Evolutionary conservation across 2,113 vertebrate genomes (phyloP).

Genomic region (Lampris incognitus): DNA sequence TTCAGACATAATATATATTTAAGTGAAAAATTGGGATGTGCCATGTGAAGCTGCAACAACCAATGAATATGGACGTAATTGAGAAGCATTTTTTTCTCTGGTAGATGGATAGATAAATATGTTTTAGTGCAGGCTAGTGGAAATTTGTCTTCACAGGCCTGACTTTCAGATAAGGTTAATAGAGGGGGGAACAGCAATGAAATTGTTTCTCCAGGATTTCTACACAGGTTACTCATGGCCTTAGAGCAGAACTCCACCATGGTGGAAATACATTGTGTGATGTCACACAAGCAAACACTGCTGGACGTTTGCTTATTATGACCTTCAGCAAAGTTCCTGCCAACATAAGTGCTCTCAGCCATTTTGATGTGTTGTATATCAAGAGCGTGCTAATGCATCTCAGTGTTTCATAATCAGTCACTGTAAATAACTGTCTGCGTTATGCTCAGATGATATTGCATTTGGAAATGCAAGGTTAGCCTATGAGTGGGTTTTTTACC

Average conservation of each 20-base stretch:
- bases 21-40: no score
- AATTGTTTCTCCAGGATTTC: conserved; percentile 31
- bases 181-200: no score
- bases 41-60: no score
- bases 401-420: conserved; percentile 10
- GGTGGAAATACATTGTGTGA: conserved; percentile 46
- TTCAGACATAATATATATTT: no score
- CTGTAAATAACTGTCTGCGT: not conserved
- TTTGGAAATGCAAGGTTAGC: not conserved
- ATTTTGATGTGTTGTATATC: not conserved
- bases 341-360: conserved; percentile 33
- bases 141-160: no score
- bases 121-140: no score
- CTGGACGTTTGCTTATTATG: conserved; percentile 51
- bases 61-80: no score
- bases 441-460: not conserved
- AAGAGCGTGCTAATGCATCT: conserved; percentile 18
- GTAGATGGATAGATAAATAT: no score
- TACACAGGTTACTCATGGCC: conserved; percentile 19
- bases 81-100: no score
- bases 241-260: conserved; percentile 14
- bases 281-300: conserved; percentile 41
- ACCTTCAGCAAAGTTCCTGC: conserved; percentile 38
- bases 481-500: no score
- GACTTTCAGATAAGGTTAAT: no score